Evolutionary conservation across 2,888 invertebrate species (phyloP), one percentile per base, ranked within the genome.

Genomic region (Mechanitis mazaeus): DNA sequence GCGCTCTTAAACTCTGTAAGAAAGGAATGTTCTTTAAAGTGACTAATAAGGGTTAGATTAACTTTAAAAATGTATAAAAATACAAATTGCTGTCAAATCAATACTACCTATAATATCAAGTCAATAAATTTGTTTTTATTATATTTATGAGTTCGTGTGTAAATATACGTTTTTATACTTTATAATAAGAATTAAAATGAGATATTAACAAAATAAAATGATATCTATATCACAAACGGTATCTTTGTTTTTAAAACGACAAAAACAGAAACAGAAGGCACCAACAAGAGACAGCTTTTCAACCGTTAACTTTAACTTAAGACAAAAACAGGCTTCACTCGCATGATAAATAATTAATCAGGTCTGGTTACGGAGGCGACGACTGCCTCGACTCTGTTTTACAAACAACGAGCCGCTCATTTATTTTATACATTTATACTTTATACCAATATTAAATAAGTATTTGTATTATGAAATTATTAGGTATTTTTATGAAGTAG

Each of bases 341-440:
- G 65, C 69, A 68, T 62, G 68, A 67, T 68, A 69, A 71, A 71
- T 77, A 76, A 78, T 78, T 78, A 78, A 77, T 78, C 62, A 59
- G 63, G 55, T 60, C 35, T 46, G 55, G 57, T 50, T 54, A 53
- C 56, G 45, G 59, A 55, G 35, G 42, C 45, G 56, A 20, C 53
- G 56, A 75, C 71, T 72, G 42, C 45, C 60, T 11, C 53, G 56
- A 75, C 71, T 72, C 71, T 74, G 69, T 72, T 74, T 72, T 67
- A 71, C 64, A 72, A 50, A 50, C 20, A 46, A 20, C 20, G 20
- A 20, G 20, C 20, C 47, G 2, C 5, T 50, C 28, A 50, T 7
- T 42, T 42, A 42, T 6, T 20, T 2, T 28, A 28, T 4, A 47
- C 4, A 47, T 50, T 46, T n/a, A 46, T 46, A 38, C 38, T 38